A percentile compares a stretch with the other conserved stretches of the same genome.
These are phyloP conservation scores for Lutraria lutraria DNA, from an alignment of 2,888 invertebrate species.

Conservation along the genomic window DNA sequence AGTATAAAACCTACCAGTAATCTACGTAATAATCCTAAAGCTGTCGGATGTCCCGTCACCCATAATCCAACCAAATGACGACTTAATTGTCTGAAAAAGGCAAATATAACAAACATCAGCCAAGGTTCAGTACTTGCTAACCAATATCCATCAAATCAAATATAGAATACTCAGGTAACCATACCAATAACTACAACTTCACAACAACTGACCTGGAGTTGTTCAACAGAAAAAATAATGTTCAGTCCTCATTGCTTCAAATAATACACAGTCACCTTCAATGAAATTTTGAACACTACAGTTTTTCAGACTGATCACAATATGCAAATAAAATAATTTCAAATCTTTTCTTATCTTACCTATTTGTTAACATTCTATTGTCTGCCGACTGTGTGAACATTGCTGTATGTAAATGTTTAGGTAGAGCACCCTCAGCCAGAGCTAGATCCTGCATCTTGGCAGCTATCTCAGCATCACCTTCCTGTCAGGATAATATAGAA, in stretches of 20 bases:
- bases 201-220: too few relatives aligned
- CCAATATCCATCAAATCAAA: too few relatives aligned
- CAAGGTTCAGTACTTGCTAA: background rate
- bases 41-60: conserved; percentile 97
- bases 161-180: too few relatives aligned
- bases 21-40: conserved; percentile 94
- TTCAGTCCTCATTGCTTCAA: too few relatives aligned
- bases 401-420: conserved; percentile 96
- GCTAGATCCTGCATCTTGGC: conserved; percentile 98
- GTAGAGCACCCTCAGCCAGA: conserved; percentile 97
- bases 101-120: background rate
- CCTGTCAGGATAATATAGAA: conserved; percentile 86
- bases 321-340: too few relatives aligned
- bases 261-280: too few relatives aligned
- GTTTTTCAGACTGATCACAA: too few relatives aligned
- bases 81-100: conserved; percentile 91
- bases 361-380: conserved; percentile 93
- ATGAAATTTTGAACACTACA: too few relatives aligned
- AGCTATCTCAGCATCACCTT: conserved; percentile 96
- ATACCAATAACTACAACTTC: too few relatives aligned
- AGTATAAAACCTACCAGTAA: conserved; percentile 91
- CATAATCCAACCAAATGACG: conserved; percentile 97
- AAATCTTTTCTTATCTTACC: conserved; percentile 71
- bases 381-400: conserved; percentile 94
- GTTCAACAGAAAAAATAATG: too few relatives aligned